Evolutionary conservation across 2,113 vertebrate species (phyloP), one percentile per base, ranked within the genome.

Genomic region (Melanocharis versteri): DNA sequence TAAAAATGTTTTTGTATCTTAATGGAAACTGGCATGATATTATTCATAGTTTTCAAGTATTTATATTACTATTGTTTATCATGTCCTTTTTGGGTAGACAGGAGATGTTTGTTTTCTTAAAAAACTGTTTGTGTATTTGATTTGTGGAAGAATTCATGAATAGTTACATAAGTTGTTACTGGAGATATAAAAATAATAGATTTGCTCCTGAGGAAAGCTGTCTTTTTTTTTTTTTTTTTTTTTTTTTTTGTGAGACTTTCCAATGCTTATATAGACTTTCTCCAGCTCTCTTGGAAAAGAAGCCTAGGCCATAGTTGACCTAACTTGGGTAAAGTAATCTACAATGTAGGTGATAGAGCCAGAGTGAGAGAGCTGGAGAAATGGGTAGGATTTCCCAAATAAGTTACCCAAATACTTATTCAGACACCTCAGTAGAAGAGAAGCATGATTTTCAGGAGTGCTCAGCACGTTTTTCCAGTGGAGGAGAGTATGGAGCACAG

Each of bases 21-120:
- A 91, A 81, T 87, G 84, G 86, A 93, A 96, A 81, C 48, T 92
- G 91, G 70, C 87, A 86, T 73, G 54, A 33, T 93, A 77, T 83
- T 93, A 77, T 77, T 92, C 8, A 53, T 78, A 45, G 60, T 91
- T 80, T 93, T 92, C 40, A 95, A 78, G 60, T 95, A 92, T 94
- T 93, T 96, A 42, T 83, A n/a, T 94, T 85, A 47, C 88, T 39
- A 65, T 83, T 94, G 93, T 95, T 97, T 95, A 92, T 93, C 64
- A 66, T 92, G 51, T 88, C 71, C 53, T 68, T 85, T 89, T 88
- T 90, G 47, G 30, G 39, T 54, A 90, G 42, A 57, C 33, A 70
- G 53, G 56, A 95, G 47, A 62, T 70, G 33, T 92, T 94, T 94
- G 30, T 80, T 95, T 93, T 91, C 30, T 83, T 96, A 83, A 42